These are phyloP conservation scores for Dynastes grantii DNA, from an alignment of 2,888 invertebrate species.

Conservation along the genomic window DNA sequence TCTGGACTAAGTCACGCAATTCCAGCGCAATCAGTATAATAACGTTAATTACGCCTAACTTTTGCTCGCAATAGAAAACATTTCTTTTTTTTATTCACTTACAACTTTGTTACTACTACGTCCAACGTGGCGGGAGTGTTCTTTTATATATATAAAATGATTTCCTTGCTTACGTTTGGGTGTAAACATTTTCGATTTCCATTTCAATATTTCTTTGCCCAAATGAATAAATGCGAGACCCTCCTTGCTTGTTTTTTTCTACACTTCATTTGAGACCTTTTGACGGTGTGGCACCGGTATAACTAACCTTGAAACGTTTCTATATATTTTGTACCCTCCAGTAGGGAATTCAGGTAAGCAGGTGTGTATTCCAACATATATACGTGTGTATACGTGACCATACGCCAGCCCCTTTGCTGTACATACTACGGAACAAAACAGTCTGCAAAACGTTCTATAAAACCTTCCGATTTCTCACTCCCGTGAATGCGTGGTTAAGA, in stretches of 20 bases:
- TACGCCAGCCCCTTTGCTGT: slow-evolving; percentile 18
- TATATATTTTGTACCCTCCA: slow-evolving; percentile 44
- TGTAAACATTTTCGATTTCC: too few species aligned
- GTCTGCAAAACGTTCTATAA: slow-evolving; percentile 37
- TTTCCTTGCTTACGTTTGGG: too few species aligned
- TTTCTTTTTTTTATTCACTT: too few species aligned
- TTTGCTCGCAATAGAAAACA: neutral
- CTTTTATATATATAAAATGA: too few species aligned
- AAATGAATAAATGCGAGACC: too few species aligned
- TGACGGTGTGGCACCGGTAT: slow-evolving; percentile 29
- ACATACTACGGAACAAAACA: slow-evolving; percentile 28
- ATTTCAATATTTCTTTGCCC: too few species aligned
- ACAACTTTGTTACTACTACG: too few species aligned
- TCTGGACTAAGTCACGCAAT: neutral
- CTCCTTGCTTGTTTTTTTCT: too few species aligned
- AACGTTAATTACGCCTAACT: slow-evolving; percentile 3
- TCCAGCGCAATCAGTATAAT: slow-evolving; percentile 1
- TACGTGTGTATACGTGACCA: slow-evolving; percentile 1
- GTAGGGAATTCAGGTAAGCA: slow-evolving; percentile 50
- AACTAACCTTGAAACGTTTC: slow-evolving; percentile 38
- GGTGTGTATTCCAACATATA: slow-evolving; percentile 46
- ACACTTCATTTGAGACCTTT: slow-evolving; percentile 26
- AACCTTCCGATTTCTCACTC: slow-evolving; percentile 41
- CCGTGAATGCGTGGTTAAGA: slow-evolving; percentile 26
- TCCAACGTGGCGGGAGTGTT: too few species aligned